Evolutionary conservation across 2,113 vertebrate species (phyloP), one percentile per base, ranked within the genome.

Genomic region (Tragelaphus scriptus): DNA sequence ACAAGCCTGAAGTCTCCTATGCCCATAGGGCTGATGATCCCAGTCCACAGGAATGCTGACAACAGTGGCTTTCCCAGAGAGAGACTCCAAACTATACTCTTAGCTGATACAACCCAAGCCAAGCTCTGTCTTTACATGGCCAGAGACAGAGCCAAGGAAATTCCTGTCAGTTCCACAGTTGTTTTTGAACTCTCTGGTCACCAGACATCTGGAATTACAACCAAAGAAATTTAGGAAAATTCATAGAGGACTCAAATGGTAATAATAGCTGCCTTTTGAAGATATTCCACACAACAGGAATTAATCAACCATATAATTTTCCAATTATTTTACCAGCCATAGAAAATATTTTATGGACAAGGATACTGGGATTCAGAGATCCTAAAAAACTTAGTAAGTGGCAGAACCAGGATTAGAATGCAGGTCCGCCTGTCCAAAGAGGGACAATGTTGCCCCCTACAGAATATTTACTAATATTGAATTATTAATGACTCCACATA

Each of bases 171-270:
- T 65, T 90, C 79, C n/a, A 85, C 51, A 86, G 17, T 44, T 61
- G 7, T 63, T 65, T 71, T 89, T 61, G 30, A 95, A 87, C 10
- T 23, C 3, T 85, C 81, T 88, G 71, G 55, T 92, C 85, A 79
- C 36, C 85, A 91, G 68, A 94, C 94, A 95, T 86, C 65, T 56
- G 58, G 17, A 93, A 90, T 94, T 81, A 95, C 53, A 91, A 51
- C 28, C 63, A 44, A 32, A 10, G 47, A 75, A 85, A 77, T 90
- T 81, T n/a, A 91, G 30, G n/a, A 91, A 92, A 92, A 55, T 79
- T 85, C 58, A 65, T 10, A 23, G 56, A 90, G 40, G 77, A 51
- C 23, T 51, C 49, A 93, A 85, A 40, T 40, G 6, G 32, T 77
- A 89, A 81, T 77, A 59, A 71, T 13, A 92, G 55, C 77, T 95